A percentile compares a stretch with the other conserved stretches of the same genome.
These are phyloP conservation scores for Automeris io DNA, from an alignment of 2,888 invertebrate species.

Conservation along the genomic window DNA sequence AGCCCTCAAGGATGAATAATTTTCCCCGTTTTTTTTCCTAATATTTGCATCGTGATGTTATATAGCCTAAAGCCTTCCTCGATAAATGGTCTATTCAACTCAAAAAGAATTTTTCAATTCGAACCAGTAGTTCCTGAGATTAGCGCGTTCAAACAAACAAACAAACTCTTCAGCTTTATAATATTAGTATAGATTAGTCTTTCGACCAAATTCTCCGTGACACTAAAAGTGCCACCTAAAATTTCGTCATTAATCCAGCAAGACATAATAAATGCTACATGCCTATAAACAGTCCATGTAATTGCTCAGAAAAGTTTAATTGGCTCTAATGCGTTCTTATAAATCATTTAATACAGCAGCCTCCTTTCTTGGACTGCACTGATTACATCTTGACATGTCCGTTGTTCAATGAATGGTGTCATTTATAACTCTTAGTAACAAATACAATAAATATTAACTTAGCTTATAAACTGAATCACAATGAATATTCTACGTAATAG, in stretches of 20 bases:
- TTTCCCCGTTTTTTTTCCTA: no score
- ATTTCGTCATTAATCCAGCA: conserved; percentile 28
- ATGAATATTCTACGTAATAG: not conserved
- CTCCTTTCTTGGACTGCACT: conserved; percentile 43
- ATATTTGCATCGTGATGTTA: no score
- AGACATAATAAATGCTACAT: conserved; percentile 33
- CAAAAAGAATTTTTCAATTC: no score
- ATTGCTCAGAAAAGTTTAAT: conserved; percentile 55
- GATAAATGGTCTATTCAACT: no score
- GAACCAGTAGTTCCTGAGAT: no score
- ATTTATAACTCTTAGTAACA: conserved; percentile 35
- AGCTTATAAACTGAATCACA: conserved; percentile 10
- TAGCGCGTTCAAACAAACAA: no score
- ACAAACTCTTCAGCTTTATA: no score
- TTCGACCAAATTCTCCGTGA: conserved; percentile 13
- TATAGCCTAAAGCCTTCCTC: no score
- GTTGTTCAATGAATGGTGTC: conserved; percentile 31
- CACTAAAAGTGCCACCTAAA: conserved; percentile 32
- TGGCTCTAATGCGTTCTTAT: conserved; percentile 53
- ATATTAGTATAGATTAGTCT: no score
- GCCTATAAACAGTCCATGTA: conserved; percentile 36
- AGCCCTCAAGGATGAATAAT: no score
- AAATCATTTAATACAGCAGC: conserved; percentile 55
- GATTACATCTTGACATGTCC: conserved; percentile 39
- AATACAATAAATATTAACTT: conserved; percentile 31